Base-by-base conservation (phyloP, 2,797 vertebrate genomes). In the Myripristis jacobus region DNA sequence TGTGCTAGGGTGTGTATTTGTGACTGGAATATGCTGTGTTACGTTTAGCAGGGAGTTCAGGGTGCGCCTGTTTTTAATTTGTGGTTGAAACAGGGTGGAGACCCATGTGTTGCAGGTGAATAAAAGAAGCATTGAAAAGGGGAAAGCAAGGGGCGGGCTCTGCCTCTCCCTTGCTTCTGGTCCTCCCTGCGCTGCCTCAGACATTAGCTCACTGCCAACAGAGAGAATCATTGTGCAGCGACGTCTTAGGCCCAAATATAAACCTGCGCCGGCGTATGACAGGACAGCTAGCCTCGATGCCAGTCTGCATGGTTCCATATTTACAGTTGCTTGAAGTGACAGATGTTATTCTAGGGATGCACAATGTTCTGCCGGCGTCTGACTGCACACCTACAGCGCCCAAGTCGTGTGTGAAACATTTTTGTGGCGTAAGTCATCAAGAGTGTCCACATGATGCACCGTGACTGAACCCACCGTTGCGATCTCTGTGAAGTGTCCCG, bases 81-180 rank as follows among this genome's bases (percentile, higher is more conserved):
- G 88, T 76, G 87, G 87, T 89, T 89, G 89, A 91, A 92, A 92
- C 83, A 91, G 92, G 90, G 92, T 89, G 90, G 84, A 82, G 83
- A 87, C 53, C 70, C 70, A 27, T 50, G 82, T 84, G 65, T 79
- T 60, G 77, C 87, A 89, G 88, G 86, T 90, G 84, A 91, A 93
- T 93, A 90, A 94, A 93, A 87, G 90, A 70, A 65, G 54, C 93
- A 93, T 94, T 94, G 88, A 94, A 82, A 84, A 75, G 79, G 31
- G 75, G 73, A 87, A 59, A 72, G 81, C 31, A 80, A 68, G 83
- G 74, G 80, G 80, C 24, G 6, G 63, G 79, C 79, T 77, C 66
- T 66, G 70, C 41, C 41, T 15, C 79, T 69, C 10, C 8, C 68
- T 75, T 65, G 22, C 25, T 41, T 77, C 57, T 61, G 73, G 31